A percentile compares a stretch with the other conserved stretches of the same genome.
phyloP scores from a whole-genome alignment of 2,113 vertebrate species.

The Aegypius monachus region DNA sequence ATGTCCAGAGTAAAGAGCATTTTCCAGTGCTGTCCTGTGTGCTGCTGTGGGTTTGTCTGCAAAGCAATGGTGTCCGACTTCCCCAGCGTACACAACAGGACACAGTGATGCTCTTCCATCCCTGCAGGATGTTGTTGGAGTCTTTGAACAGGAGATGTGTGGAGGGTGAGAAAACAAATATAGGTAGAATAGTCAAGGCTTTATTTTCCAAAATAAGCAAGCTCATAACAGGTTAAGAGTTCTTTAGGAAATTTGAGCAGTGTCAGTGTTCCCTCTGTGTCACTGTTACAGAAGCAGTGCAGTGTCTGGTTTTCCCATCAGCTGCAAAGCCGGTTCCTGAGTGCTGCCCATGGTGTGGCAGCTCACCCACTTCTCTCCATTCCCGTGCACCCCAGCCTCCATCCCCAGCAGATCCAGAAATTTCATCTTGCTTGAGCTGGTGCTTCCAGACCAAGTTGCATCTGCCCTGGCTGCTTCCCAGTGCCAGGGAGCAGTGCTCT shows the following conservation, averaged over 20 bases:
- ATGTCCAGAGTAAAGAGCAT: neutral
- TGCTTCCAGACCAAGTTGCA: neutral
- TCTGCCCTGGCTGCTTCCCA: neutral
- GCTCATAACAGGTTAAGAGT: rapidly evolving
- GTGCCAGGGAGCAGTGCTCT: neutral
- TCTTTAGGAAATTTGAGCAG: rapidly evolving
- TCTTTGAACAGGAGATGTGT: neutral
- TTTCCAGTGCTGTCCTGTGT: neutral
- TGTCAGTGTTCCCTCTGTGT: neutral
- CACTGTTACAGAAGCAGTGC: neutral
- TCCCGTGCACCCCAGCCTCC: neutral
- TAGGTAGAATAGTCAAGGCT: neutral
- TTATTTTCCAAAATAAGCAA: neutral
- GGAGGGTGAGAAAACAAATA: neutral
- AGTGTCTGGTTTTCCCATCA: neutral
- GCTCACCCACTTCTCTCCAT: neutral
- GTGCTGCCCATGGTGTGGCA: neutral
- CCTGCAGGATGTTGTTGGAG: neutral
- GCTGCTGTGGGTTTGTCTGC: neutral
- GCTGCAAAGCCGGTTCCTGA: neutral
- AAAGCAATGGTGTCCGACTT: rapidly evolving
- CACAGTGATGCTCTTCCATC: neutral
- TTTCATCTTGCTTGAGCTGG: neutral
- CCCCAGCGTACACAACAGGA: rapidly evolving
- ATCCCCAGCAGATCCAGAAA: neutral